Base-by-base conservation (phyloP, 1,140 invertebrate genomes). In the Apis laboriosa region DNA sequence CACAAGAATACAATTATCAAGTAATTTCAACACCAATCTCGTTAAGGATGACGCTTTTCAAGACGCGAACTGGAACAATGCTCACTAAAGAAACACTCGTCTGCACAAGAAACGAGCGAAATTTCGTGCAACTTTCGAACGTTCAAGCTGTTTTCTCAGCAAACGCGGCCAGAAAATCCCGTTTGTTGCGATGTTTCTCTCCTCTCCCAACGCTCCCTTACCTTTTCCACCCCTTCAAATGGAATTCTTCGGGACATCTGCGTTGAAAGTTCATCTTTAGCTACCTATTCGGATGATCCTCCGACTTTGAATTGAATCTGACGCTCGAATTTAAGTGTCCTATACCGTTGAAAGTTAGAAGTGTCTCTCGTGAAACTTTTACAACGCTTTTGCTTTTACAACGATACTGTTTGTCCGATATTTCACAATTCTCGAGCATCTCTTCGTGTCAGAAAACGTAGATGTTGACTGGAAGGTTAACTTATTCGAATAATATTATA, bases 91-190 rank as follows among this genome's bases (percentile, higher is more conserved):
- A 64, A 55, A 34, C n/a, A 61, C 60, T 51, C 43, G 9, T 51
- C 15, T 19, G 24, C 34, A 9, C n/a, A n/a, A 61, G 43, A 7
- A 51, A 9, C 13, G 21, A 63, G 58, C 24, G 13, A 75, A 75
- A 63, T 63, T 63, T 75, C 58, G 73, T 28, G 28, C 73, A 75
- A 75, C 73, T 75, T 75, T 75, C 43, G 73, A 75, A 75, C 58
- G 58, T 51, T 75, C n/a, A 63, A 63, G 60, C n/a, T 75, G 73
- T 75, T 75, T 75, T 63, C 73, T 75, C 58, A 56, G 73, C 34
- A 75, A 75, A 75, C 73, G 58, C 24, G 11, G 15, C 58, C 2
- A 21, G 15, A 53, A 9, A 43, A 43, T 43, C 7, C 5, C 9
- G 21, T 12, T 61, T 13, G 43, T 51, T 61, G 58, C n/a, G 21